Base-by-base conservation (phyloP, 1,140 invertebrate species). In the Drosophila ohnishii region DNA sequence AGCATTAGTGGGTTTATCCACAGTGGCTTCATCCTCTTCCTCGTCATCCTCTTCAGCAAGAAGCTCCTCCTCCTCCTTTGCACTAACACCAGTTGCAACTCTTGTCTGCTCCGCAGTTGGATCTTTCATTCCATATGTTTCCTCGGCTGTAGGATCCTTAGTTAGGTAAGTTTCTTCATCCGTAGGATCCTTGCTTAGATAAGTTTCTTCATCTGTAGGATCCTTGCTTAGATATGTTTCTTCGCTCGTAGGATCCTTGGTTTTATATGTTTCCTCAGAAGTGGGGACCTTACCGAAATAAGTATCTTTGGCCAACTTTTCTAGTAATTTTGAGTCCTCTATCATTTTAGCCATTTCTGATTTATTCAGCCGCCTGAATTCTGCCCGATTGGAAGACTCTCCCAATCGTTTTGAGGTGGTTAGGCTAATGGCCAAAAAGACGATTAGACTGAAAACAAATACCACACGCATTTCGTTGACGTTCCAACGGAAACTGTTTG, bases 391-490 rank as follows among this genome's bases (percentile, higher is more conserved):
- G 11, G 1, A 14, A 5, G 22, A 19, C 13, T 45, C 37, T 0
- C 58, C n/a, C 2, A 50, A 13, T 2, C 34, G 16, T 22, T 63
- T 44, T 3, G 60, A 14, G n/a, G 37, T 19, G 11, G 25, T 50
- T 9, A 39, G 25, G 22, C 37, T 16, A 32, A 53, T 11, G 6
- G 25, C 40, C 13, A 61, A 78, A 14, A 34, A 62, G 11, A 30
- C 16, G 22, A 86, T 8, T 9, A 86, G 8, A 35, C 22, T 42
- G 19, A 65, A 8, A 19, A 74, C 14, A 47, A 35, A 37, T n/a
- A 74, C 11, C 2, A 30, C 45, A 22, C 82, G 74, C 81, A 86
- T 86, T 63, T 42, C 64, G 7, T 37, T 34, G 16, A 62, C 59
- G 70, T 32, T 74, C 45, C 2, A 55, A 61, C 14, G 9, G 57